A percentile compares a stretch with the other conserved stretches of the same genome.
phyloP scores from a whole-genome alignment of 2,888 invertebrate genomes.

The Hemicrepidius hirtus region DNA sequence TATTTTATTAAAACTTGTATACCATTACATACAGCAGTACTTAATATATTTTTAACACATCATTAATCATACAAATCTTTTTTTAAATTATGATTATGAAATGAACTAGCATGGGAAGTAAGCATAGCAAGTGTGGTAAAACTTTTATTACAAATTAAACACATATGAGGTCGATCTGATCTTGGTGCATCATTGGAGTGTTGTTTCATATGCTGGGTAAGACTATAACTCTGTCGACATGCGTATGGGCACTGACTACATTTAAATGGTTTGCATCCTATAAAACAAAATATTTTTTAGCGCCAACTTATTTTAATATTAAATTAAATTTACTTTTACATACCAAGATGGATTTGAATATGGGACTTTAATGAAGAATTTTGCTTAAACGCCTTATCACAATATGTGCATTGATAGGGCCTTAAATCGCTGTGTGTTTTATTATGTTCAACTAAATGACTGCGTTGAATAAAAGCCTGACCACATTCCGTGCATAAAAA shows the following conservation, averaged over 20 bases:
- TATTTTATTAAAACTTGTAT: too few relatives aligned
- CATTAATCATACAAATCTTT: background rate
- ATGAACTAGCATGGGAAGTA: slow-evolving; percentile 47
- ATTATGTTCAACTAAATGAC: slow-evolving; percentile 67
- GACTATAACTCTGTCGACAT: slow-evolving; percentile 64
- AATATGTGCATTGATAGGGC: slow-evolving; percentile 65
- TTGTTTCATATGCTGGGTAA: slow-evolving; percentile 66
- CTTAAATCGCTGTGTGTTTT: slow-evolving; percentile 66
- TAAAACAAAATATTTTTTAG: slow-evolving; percentile 37
- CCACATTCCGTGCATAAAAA: slow-evolving; percentile 65
- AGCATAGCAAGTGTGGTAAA: slow-evolving; percentile 53
- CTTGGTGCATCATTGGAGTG: slow-evolving; percentile 54
- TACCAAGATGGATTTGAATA: slow-evolving; percentile 66
- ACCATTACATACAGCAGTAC: too few relatives aligned
- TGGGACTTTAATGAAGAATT: slow-evolving; percentile 65
- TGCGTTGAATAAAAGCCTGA: slow-evolving; percentile 65
- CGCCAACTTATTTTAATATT: background rate
- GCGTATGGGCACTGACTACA: slow-evolving; percentile 66
- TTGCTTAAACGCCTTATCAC: slow-evolving; percentile 66
- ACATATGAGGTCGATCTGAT: slow-evolving; percentile 48
- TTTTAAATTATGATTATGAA: slow-evolving; percentile 46
- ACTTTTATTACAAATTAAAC: slow-evolving; percentile 50
- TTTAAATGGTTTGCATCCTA: slow-evolving; percentile 65
- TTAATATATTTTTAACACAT: too few relatives aligned
- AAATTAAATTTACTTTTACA: background rate